Evolutionary conservation across 2,888 invertebrate species (phyloP), one percentile per base, ranked within the genome.

Genomic region (Pammene aurita): DNA sequence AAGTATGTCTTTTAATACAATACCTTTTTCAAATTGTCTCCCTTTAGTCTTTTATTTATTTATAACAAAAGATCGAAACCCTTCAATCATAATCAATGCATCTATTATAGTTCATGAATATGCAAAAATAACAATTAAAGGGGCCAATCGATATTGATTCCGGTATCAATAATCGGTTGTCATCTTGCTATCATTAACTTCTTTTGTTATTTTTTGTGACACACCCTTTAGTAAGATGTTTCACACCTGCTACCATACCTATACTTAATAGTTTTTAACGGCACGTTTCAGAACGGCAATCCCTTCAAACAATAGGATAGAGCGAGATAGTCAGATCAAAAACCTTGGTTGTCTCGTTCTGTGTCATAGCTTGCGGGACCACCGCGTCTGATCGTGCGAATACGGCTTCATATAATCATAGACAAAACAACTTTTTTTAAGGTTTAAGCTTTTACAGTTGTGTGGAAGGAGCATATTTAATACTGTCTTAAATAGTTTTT

Each of bases 121-220:
- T 92, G 86, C 90, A 90, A 85, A 88, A 87, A 81, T 83, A 81
- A 89, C 89, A 90, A 90, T 88, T 84, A 88, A 70, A 73, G 76
- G 79, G 56, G 50, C 46, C 65, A 81, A 88, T 88, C 85, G 86
- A 90, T 90, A 85, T 86, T 81, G 78, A 80, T 76, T 83, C 83
- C 82, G 81, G 84, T 85, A 80, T 85, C 77, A 72, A 81, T 72
- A 72, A 83, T 78, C 85, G 74, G 70, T 74, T 85, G 82, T 92
- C 91, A 91, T 81, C 70, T 54, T 26, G 46, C 62, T 41, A 75
- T 81, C 84, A 84, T 89, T 84, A 85, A 72, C 72, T 50, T 64
- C 56, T 66, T 71, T 68, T 64, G 58, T 52, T 34, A 41, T 54
- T 61, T 54, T 66, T 55, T 44, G 57, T 42, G n/a, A 16, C 50